These are phyloP conservation scores for Seriola aureovittata DNA, from an alignment of 2,113 vertebrate species.

Conservation along the genomic window DNA sequence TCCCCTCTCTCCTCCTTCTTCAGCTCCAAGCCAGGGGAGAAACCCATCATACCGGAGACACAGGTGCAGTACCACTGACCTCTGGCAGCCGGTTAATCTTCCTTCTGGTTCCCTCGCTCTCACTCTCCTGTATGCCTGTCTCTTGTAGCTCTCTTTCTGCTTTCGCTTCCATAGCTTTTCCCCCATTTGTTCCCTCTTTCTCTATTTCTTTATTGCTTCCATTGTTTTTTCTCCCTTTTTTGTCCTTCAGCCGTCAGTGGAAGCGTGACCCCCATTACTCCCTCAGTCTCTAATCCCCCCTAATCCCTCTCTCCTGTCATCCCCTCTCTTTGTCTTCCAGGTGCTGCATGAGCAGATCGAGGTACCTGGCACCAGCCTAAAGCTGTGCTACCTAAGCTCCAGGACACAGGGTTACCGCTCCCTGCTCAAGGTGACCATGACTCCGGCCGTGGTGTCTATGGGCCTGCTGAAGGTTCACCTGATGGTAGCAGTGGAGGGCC, in stretches of 20 bases:
- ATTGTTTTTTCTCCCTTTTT: constrained; percentile 76
- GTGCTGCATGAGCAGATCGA: constrained; percentile 98
- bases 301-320: constrained; percentile 76
- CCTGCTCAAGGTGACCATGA: constrained; percentile 98
- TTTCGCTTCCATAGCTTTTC: constrained; percentile 57
- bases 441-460: constrained; percentile 93
- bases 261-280: constrained; percentile 82
- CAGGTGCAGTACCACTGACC: constrained; percentile 89
- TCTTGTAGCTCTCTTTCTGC: constrained; percentile 63
- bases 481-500: constrained; percentile 98
- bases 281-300: constrained; percentile 71
- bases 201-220: constrained; percentile 71
- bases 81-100: constrained; percentile 79
- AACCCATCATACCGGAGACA: constrained; percentile 97
- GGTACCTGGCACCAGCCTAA: constrained; percentile 92
- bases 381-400: constrained; percentile 96
- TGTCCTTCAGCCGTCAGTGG: constrained; percentile 83
- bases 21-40: constrained; percentile 91
- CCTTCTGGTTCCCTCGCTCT: constrained; percentile 70
- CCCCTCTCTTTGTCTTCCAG: constrained; percentile 82
- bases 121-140: constrained; percentile 64
- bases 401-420: constrained; percentile 95
- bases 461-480: constrained; percentile 97
- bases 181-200: constrained; percentile 55
- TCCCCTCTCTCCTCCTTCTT: constrained; percentile 98